These are phyloP conservation scores for Leptonema lineaticorne DNA, from an alignment of 1,140 invertebrate genomes.

Conservation along the genomic window DNA sequence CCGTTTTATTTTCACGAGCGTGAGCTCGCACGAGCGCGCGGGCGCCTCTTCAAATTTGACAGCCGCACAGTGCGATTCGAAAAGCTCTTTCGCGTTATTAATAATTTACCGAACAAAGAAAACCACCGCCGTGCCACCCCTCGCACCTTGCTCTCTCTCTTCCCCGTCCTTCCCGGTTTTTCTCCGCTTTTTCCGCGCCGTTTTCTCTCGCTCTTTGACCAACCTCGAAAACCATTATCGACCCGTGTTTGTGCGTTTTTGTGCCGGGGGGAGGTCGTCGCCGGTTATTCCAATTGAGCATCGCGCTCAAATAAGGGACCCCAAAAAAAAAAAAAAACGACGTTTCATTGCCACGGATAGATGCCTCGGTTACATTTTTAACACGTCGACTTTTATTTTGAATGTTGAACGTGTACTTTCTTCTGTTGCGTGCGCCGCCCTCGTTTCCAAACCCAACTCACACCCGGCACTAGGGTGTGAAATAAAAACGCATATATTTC, in stretches of 20 bases:
- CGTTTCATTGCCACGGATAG: background rate
- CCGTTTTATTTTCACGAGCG: conserved; percentile 27
- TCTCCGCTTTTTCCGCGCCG: too few species aligned
- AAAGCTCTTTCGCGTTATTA: conserved; percentile 18
- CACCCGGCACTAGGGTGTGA: background rate
- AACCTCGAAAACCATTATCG: background rate
- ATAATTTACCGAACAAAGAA: conserved; percentile 2
- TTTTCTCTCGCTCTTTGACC: too few species aligned
- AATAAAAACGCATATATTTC: background rate
- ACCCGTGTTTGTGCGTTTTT: background rate
- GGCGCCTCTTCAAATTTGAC: conserved; percentile 20
- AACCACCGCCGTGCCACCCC: background rate
- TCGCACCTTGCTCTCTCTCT: background rate
- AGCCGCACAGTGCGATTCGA: conserved; percentile 10
- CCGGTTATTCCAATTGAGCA: conserved; percentile 10
- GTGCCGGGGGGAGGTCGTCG: too few species aligned
- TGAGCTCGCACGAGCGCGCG: too few species aligned
- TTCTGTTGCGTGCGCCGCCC: background rate
- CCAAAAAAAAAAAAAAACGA: too few species aligned
- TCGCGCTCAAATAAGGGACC: background rate
- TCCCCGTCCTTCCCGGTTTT: too few species aligned
- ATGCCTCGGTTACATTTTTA: background rate
- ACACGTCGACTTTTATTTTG: background rate
- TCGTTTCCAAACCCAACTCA: background rate
- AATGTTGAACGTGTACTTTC: too few species aligned